phyloP scores from a whole-genome alignment of 2,113 vertebrate genomes.

The Oncorhynchus gorbuscha region DNA sequence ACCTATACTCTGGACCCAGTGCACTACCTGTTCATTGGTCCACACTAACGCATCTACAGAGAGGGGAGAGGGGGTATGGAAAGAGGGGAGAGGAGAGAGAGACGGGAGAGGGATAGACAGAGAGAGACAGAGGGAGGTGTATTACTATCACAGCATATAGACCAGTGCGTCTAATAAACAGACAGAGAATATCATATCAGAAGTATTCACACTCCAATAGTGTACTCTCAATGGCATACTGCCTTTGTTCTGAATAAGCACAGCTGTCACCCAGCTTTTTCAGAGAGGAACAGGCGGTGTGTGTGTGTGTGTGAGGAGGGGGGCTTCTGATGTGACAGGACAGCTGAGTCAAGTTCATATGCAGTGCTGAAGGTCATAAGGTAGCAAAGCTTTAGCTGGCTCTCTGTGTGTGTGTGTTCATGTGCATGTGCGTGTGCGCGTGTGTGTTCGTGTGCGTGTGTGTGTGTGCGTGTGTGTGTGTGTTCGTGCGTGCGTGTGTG shows the following conservation, averaged over 20 bases:
- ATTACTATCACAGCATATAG: too few relatives aligned
- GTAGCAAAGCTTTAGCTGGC: constrained; percentile 36
- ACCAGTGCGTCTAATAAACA: background rate
- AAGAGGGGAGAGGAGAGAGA: too few relatives aligned
- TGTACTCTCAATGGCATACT: constrained; percentile 51
- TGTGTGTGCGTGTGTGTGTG: too few relatives aligned
- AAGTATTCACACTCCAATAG: constrained; percentile 41
- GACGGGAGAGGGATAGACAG: too few relatives aligned
- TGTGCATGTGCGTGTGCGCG: too few relatives aligned
- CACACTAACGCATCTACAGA: constrained; percentile 88
- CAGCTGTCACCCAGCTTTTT: constrained; percentile 65
- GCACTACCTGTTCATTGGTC: constrained; percentile 95
- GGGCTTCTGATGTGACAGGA: constrained; percentile 60
- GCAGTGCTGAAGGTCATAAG: constrained; percentile 69
- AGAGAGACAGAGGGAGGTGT: background rate
- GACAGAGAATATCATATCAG: constrained; percentile 44
- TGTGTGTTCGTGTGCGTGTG: background rate
- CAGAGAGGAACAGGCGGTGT: background rate
- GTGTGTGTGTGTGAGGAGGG: constrained; percentile 37
- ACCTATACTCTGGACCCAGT: constrained; percentile 93
- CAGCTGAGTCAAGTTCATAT: constrained; percentile 76
- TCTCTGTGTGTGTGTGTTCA: background rate
- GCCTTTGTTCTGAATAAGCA: constrained; percentile 67
- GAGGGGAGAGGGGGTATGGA: too few relatives aligned
- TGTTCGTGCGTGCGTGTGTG: too few relatives aligned